Conservation (phyloP, 2,113 vertebrate species). For the Natator depressus region DNA sequence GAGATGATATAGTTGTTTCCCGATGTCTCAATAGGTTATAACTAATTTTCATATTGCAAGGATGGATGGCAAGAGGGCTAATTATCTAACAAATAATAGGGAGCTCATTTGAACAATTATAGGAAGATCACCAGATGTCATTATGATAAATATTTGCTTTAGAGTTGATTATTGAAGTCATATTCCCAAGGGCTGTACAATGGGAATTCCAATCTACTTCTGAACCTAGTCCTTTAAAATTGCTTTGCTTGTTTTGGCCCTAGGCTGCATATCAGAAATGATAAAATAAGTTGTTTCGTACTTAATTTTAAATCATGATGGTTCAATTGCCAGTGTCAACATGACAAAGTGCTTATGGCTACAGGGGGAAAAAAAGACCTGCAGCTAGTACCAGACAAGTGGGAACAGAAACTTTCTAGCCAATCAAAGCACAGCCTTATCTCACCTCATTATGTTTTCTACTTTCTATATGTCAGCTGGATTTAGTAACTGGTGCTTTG, state of each 20-base stretch:
- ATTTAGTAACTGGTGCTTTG: conserved; percentile 51
- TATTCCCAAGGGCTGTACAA: conserved; percentile 19
- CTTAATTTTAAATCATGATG: conserved; percentile 47
- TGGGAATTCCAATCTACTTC: conserved; percentile 62
- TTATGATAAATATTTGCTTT: background rate
- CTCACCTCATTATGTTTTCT: background rate
- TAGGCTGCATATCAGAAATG: conserved; percentile 69
- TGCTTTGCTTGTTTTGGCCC: conserved; percentile 74
- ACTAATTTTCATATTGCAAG: background rate
- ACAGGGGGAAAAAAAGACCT: background rate
- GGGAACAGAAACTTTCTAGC: conserved; percentile 31
- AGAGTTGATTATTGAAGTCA: conserved; percentile 19
- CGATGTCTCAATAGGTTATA: background rate
- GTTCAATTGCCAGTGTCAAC: conserved; percentile 72
- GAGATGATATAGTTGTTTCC: accelerated
- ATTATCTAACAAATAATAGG: background rate
- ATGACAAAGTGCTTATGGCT: conserved; percentile 51
- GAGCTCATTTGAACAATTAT: background rate
- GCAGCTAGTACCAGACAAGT: conserved; percentile 9
- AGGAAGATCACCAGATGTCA: background rate
- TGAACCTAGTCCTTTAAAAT: conserved; percentile 64
- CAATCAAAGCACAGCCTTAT: conserved; percentile 16
- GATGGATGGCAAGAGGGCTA: background rate
- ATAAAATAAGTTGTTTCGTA: conserved; percentile 76
- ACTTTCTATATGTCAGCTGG: conserved; percentile 24